phyloP scores from a whole-genome alignment of 1,140 invertebrate genomes.

The Laodelphax striatellus region DNA sequence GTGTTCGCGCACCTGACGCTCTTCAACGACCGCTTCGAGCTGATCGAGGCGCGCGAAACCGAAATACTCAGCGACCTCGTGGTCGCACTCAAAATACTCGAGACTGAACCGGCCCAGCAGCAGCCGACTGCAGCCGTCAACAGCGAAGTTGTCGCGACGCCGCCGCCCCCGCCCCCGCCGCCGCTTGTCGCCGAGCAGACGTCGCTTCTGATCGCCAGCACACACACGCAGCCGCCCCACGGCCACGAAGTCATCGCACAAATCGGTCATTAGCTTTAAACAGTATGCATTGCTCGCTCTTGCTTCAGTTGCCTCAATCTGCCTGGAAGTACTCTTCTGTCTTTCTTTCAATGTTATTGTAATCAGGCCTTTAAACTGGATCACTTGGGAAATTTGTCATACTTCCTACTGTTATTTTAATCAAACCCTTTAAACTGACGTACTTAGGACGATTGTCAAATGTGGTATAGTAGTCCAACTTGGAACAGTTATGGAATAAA shows the following conservation, averaged over 20 bases:
- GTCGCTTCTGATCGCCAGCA: slow-evolving; percentile 1
- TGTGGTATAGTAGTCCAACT: too few relatives aligned
- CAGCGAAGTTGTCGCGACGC: neutral
- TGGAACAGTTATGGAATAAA: too few relatives aligned
- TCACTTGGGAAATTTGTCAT: too few relatives aligned
- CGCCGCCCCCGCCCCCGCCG: neutral
- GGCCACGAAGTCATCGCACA: slow-evolving; percentile 13
- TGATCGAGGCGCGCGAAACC: slow-evolving; percentile 91
- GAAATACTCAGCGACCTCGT: slow-evolving; percentile 83
- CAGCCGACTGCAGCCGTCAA: too few relatives aligned
- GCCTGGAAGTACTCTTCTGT: too few relatives aligned
- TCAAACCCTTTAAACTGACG: too few relatives aligned
- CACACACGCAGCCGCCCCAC: neutral
- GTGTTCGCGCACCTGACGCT: slow-evolving; percentile 92
- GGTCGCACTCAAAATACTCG: slow-evolving; percentile 43
- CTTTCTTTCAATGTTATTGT: too few relatives aligned
- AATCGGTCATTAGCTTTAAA: slow-evolving; percentile 7
- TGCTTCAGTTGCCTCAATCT: too few relatives aligned
- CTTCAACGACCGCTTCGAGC: slow-evolving; percentile 72
- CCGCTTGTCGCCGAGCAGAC: slow-evolving; percentile 8
- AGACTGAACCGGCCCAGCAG: slow-evolving; percentile 8
- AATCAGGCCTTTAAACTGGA: too few relatives aligned
- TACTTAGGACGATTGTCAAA: too few relatives aligned
- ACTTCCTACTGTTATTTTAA: too few relatives aligned
- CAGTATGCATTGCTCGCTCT: too few relatives aligned